Evolutionary conservation across 2,797 vertebrate genomes (phyloP), one percentile per base, ranked within the genome.

Genomic region (Eulemur albifrons): DNA sequence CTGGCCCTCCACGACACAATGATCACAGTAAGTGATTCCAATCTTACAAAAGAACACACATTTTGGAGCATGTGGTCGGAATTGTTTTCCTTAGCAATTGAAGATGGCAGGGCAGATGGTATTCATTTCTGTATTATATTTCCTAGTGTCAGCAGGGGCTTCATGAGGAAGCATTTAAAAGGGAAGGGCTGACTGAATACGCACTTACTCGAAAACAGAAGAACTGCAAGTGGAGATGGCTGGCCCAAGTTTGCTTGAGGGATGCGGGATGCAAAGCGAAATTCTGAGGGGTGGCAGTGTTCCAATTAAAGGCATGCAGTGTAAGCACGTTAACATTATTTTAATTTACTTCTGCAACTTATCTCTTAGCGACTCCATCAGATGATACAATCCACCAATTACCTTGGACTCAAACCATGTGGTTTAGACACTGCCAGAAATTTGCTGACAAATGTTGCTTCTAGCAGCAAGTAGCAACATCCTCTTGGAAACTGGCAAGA

Each of bases 71-170:
- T 80, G 93, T 92, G 95, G 79, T 90, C 30, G 18, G 65, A 89
- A 90, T 4, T 92, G 84, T 90, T 97, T 94, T 85, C 88, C 73
- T 77, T 63, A 93, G 92, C 79, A 88, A 93, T 67, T 57, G 81
- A 94, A 94, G 77, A 93, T 50, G 92, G 72, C 93, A 86, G 77
- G 69, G 72, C 87, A 93, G 88, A 94, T 86, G 91, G 93, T 90
- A 92, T 92, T 94, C 94, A 89, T 91, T 94, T 94, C 96, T 92
- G 81, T 45, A 96, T 95, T 88, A 27, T 82, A 92, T 93, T 94
- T 95, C 93, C 95, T 57, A 69, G 83, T 83, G 90, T 97, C 95
- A 97, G 95, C 87, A 95, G 94, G 84, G 79, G 72, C 86, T 97
- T 96, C 63, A 13, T 14, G 63, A 76, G 70, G 65, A 95, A 93